Evolutionary conservation across 2,888 invertebrate species (phyloP).

Genomic region (Aleiodes alternator): DNA sequence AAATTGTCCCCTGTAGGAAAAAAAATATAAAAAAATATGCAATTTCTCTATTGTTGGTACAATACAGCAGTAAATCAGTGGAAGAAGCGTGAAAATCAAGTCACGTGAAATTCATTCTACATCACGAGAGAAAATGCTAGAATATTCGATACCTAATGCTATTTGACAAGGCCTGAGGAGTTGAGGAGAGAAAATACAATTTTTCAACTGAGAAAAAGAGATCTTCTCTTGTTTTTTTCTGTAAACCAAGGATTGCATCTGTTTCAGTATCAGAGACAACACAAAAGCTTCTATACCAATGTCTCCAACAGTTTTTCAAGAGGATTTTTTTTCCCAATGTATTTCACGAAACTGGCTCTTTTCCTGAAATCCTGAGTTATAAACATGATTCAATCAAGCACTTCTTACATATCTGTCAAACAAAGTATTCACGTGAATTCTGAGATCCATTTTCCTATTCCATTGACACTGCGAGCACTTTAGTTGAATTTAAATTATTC

Average conservation of each 20-base stretch:
- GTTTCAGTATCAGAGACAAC: conserved; percentile 20
- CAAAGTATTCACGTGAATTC: neutral
- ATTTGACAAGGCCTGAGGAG: conserved; percentile 15
- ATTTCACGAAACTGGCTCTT: conserved; percentile 23
- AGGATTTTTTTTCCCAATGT: conserved; percentile 3
- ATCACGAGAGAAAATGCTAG: neutral
- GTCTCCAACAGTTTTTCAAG: neutral
- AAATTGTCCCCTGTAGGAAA: too few species aligned
- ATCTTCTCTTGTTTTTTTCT: neutral
- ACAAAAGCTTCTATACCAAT: conserved; percentile 1
- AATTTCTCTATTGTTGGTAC: too few species aligned
- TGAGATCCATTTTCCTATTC: neutral
- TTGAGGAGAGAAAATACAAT: conserved; percentile 5
- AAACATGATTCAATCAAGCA: conserved; percentile 26
- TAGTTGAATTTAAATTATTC: neutral
- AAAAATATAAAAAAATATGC: too few species aligned
- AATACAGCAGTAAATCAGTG: conserved; percentile 18
- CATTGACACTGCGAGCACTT: neutral
- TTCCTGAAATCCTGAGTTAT: neutral
- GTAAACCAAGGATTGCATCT: conserved; percentile 18
- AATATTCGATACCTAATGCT: conserved; percentile 19
- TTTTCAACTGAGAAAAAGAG: conserved; percentile 17
- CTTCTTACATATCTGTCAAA: conserved; percentile 2
- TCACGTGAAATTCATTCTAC: conserved; percentile 1
- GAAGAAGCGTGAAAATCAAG: conserved; percentile 11